Evolutionary conservation across 2,797 vertebrate genomes (phyloP), one percentile per base, ranked within the genome.

Genomic region (Muraenolepis orangiensis): DNA sequence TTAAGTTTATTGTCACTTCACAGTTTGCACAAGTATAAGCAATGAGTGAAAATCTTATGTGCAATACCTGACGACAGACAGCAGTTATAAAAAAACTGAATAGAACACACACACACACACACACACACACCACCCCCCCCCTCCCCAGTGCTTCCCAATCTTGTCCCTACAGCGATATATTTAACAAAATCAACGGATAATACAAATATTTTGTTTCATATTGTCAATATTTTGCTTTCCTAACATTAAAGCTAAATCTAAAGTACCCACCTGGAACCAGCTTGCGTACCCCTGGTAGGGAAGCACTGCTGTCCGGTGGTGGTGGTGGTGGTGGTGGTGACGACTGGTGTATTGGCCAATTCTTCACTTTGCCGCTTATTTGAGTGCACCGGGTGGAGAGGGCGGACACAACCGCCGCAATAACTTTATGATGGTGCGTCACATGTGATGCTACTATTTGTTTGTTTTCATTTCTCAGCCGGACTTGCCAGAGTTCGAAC

Each of bases 391-490:
- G 10, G 40, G 26, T 61, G 28, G 42, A 32, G 36, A 46, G 42
- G 32, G 34, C 70, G 20, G 42, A 51, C 18, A 51, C 42, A 20
- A 51, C 16, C 18, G 18, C 18, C 13, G 20, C 42, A 57, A 10
- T 57, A n/a, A 32, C 46, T 69, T 14, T 8, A 34, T 14, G 5
- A 70, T 28, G 16, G n/a, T 66, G 6, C 75, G 5, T 20, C 69
- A 75, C 68, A 29, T 28, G 34, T 72, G 66, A 5, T 73, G 0
- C 83, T 71, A n/a, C n/a, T n/a, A n/a, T n/a, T n/a, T n/a, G n/a
- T n/a, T n/a, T n/a, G 83, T 57, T 2, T 57, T 12, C 20, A 82
- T 72, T 78, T 69, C 51, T 76, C 71, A 88, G 85, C 78, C 71
- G 80, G 76, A 83, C 64, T 8, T 26, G 68, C 61, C 72, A 6